Conservation (phyloP, 2,797 vertebrate genomes). For the Platyrinchus mystaceus region DNA sequence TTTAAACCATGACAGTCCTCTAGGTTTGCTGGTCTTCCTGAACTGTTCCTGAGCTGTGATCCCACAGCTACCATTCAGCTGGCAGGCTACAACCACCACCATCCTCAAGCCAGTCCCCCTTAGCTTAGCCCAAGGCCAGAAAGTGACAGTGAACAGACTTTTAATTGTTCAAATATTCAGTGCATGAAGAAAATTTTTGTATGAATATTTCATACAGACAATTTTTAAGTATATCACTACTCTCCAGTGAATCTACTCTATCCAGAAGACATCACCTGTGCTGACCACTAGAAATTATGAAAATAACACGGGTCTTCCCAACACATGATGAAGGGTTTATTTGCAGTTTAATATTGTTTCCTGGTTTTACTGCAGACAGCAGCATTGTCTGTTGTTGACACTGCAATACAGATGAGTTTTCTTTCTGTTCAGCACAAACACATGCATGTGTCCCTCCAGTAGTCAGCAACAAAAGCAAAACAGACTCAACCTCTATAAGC, state of each 20-base stretch:
- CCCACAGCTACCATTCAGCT: neutral
- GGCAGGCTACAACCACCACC: neutral
- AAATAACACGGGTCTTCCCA: neutral
- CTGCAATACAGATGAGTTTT: neutral
- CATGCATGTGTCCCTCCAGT: neutral
- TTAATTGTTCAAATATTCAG: neutral
- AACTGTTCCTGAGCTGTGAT: neutral
- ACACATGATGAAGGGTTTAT: neutral
- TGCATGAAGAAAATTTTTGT: neutral
- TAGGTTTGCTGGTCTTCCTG: neutral
- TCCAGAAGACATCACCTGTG: neutral
- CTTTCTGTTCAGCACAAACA: neutral
- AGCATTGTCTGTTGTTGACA: neutral
- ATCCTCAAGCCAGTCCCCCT: neutral
- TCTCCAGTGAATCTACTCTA: neutral
- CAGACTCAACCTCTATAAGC: neutral
- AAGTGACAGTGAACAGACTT: neutral
- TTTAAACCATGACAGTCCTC: neutral
- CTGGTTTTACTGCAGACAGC: neutral
- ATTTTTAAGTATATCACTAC: neutral
- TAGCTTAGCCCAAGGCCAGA: neutral
- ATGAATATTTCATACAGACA: neutral
- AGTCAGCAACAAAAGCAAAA: slow-evolving; percentile 8
- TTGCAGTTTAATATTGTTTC: neutral
- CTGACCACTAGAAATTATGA: neutral